phyloP scores from a whole-genome alignment of 2,888 invertebrate genomes.

The Eumerus sabulonum region DNA sequence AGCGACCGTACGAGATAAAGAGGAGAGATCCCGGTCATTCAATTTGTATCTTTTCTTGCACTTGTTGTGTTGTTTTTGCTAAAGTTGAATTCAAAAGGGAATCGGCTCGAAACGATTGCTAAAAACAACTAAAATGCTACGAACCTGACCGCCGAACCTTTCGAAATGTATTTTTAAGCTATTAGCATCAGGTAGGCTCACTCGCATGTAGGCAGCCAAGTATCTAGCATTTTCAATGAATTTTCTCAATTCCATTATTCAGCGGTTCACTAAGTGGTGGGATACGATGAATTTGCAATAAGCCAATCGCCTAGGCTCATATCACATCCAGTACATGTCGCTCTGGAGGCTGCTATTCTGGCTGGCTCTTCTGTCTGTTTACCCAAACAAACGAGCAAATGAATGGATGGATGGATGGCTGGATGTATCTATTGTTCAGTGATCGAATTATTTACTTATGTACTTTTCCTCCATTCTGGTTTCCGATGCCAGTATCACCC shows the following conservation, averaged over 20 bases:
- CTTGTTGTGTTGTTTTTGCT: conserved; percentile 40
- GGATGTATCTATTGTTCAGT: conserved; percentile 43
- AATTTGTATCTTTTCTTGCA: background rate
- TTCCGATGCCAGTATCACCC: conserved; percentile 31
- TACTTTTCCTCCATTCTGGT: conserved; percentile 13
- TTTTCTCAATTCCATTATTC: background rate
- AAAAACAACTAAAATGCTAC: conserved; percentile 13
- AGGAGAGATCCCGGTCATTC: no score
- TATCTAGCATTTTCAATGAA: background rate
- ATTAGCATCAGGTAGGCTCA: conserved; percentile 21
- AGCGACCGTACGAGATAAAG: background rate
- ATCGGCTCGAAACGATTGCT: conserved; percentile 22
- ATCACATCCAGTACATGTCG: no score
- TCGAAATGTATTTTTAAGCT: conserved; percentile 37
- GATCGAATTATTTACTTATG: conserved; percentile 25
- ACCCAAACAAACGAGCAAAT: background rate
- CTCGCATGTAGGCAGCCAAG: background rate
- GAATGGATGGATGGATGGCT: conserved; percentile 14
- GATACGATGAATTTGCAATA: no score
- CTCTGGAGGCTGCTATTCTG: background rate
- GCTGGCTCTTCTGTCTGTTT: background rate
- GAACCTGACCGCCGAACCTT: conserved; percentile 58
- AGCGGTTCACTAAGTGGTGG: background rate
- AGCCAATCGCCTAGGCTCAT: no score
- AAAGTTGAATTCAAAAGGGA: conserved; percentile 55